Evolutionary conservation across 53 echinoderm and acorn worm species (phyloP).

Genomic region (Paracentrotus lividus): DNA sequence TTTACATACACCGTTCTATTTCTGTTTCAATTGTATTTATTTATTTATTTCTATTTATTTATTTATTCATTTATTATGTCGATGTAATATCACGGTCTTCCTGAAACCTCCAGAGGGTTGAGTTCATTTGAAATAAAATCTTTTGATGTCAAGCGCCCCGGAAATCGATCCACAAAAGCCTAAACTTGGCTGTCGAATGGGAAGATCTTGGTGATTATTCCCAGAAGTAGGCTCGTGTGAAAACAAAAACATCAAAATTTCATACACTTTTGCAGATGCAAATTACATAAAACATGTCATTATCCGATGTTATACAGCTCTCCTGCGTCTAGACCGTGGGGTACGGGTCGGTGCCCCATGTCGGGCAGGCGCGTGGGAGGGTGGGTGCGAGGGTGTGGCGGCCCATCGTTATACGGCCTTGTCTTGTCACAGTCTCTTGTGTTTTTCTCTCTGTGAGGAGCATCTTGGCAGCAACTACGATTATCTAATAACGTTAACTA

Average conservation of each 20-base stretch:
- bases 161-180: conserved; percentile 1
- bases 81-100: background rate
- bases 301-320: background rate
- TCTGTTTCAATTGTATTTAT: too few relatives aligned
- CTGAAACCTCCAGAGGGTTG: background rate
- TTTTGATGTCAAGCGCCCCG: conserved; percentile 34
- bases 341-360: conserved; percentile 17
- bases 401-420: conserved; percentile 49
- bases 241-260: conserved; percentile 35
- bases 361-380: conserved; percentile 56
- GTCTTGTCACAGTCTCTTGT: conserved; percentile 7
- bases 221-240: conserved; percentile 3
- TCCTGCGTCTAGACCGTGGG: conserved; percentile 44
- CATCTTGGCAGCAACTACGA: background rate
- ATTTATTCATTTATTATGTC: too few relatives aligned
- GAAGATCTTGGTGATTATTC: conserved; percentile 5
- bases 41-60: too few relatives aligned
- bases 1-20: too few relatives aligned
- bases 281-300: conserved; percentile 15
- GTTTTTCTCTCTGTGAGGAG: background rate
- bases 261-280: background rate
- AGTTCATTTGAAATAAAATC: background rate
- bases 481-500: background rate
- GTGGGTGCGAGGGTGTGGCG: conserved; percentile 60
- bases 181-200: background rate